A percentile compares a stretch with the other conserved stretches of the same genome.
Conservation (phyloP, 2,113 vertebrate genomes). For the Diglossa brunneiventris region DNA sequence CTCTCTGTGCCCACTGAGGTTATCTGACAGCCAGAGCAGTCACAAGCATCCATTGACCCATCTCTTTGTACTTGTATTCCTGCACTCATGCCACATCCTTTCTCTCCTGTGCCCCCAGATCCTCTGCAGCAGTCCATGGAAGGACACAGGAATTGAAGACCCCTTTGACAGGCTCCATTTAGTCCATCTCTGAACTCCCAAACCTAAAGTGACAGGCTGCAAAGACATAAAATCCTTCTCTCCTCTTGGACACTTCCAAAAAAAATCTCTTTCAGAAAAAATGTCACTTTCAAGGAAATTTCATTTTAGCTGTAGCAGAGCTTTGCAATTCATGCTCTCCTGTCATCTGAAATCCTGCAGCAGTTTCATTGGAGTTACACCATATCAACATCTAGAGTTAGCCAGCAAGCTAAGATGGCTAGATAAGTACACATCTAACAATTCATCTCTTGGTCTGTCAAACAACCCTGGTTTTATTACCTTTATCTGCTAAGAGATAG, state of each 20-base stretch:
- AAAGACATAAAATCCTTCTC: not conserved
- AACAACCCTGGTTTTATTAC: not conserved
- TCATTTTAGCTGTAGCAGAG: not conserved
- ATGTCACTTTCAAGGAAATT: not conserved
- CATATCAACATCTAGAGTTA: not conserved
- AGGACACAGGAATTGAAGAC: not conserved
- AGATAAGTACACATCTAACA: rapidly evolving
- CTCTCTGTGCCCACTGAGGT: not conserved
- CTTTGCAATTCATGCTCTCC: not conserved
- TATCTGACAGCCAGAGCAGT: not conserved
- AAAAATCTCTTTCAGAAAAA: not conserved
- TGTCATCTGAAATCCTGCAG: not conserved
- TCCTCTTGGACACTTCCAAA: not conserved
- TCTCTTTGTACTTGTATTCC: not conserved
- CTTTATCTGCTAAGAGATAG: not conserved
- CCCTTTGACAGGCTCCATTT: not conserved
- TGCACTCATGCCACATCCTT: not conserved
- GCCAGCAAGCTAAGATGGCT: not conserved
- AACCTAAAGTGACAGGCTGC: not conserved
- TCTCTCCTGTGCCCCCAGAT: not conserved
- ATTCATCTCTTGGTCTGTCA: not conserved
- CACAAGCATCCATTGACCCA: not conserved
- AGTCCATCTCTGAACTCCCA: not conserved
- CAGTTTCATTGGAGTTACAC: not conserved
- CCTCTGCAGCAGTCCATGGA: not conserved